Percentiles rank a stretch among this genome's conserved stretches.
These are phyloP conservation scores for Pteromalus puparum DNA, from an alignment of 1,140 invertebrate species.

Conservation along the genomic window DNA sequence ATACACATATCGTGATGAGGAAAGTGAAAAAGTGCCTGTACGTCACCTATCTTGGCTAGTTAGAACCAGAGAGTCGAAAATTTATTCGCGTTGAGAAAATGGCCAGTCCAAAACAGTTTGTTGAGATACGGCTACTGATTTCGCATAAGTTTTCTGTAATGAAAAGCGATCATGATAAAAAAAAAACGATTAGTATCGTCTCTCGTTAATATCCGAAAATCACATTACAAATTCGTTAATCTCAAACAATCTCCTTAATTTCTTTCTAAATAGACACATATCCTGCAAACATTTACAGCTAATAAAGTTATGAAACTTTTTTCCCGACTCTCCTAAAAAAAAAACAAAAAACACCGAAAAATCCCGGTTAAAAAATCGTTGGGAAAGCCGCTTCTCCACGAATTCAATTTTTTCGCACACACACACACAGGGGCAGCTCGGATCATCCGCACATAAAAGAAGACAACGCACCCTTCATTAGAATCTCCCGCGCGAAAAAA, in stretches of 20 bases:
- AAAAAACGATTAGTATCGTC: too few species aligned
- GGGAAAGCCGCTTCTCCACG: background rate
- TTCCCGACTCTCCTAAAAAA: background rate
- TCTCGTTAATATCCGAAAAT: background rate
- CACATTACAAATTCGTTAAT: background rate
- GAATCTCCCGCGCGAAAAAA: background rate
- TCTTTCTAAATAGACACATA: background rate
- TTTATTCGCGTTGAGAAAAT: too few species aligned
- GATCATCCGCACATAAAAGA: background rate
- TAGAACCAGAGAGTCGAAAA: too few species aligned
- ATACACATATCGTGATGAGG: too few species aligned
- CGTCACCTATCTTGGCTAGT: too few species aligned
- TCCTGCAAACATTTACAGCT: background rate
- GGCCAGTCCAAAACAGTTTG: too few species aligned
- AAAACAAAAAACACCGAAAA: background rate
- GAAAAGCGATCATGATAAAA: too few species aligned
- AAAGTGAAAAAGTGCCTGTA: too few species aligned
- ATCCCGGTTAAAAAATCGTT: constrained; percentile 6
- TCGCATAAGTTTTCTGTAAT: too few species aligned
- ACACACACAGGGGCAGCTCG: too few species aligned
- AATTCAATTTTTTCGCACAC: background rate
- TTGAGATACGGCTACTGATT: too few species aligned
- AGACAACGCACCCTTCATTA: background rate
- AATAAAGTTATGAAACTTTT: constrained; percentile 23
- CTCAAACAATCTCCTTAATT: background rate